Conservation (phyloP, 2,113 vertebrate genomes). For the Arothron firmamentum region DNA sequence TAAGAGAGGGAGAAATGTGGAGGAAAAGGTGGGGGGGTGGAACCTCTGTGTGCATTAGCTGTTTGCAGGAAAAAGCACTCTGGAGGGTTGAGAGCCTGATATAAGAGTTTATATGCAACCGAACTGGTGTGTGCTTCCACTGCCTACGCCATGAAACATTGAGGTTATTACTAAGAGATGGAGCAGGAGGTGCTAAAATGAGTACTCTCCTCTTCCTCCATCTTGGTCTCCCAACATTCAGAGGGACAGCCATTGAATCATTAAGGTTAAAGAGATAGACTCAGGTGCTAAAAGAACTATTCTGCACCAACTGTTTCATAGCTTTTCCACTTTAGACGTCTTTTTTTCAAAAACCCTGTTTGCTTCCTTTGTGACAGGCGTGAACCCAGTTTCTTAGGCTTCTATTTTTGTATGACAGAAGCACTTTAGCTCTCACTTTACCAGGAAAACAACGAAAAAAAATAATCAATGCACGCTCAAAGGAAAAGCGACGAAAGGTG, state of each 20-base stretch:
- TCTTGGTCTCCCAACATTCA: constrained; percentile 1
- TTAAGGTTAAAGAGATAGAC: constrained; percentile 35
- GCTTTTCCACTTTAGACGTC: constrained; percentile 21
- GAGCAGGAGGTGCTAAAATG: constrained; percentile 60
- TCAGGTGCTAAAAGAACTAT: constrained; percentile 50
- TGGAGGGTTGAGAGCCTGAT: constrained; percentile 7
- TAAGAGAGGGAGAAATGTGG: constrained; percentile 8
- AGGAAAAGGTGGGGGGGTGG: background rate
- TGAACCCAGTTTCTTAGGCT: constrained; percentile 30
- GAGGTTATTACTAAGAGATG: constrained; percentile 58
- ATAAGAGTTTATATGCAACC: constrained; percentile 15
- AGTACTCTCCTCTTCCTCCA: constrained; percentile 29
- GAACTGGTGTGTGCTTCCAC: constrained; percentile 10
- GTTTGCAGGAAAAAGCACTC: constrained; percentile 33
- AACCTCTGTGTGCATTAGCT: constrained; percentile 19
- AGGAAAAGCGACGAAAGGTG: constrained; percentile 25
- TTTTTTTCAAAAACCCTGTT: constrained; percentile 34
- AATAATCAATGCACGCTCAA: constrained; percentile 10
- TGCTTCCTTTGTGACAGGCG: constrained; percentile 41
- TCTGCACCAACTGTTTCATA: constrained; percentile 3
- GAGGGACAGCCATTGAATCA: constrained; percentile 44
- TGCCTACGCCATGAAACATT: constrained; percentile 47
- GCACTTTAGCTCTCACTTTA: constrained; percentile 34
- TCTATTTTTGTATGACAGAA: constrained; percentile 55
- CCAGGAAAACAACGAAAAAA: constrained; percentile 37